Base-by-base conservation (phyloP, 2,888 invertebrate species). In the Calliphora vomitoria region DNA sequence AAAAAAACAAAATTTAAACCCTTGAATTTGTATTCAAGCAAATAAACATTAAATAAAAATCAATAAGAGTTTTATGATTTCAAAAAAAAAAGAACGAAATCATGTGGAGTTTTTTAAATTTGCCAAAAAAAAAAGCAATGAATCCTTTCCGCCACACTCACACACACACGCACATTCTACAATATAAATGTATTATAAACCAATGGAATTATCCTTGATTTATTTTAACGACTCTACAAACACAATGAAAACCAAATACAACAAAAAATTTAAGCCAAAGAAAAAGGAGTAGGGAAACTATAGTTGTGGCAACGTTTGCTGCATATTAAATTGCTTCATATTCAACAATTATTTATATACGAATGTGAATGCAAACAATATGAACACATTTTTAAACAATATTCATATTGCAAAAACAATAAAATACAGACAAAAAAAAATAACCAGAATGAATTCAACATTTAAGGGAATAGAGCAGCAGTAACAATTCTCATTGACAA, bases 171-270 rank as follows among this genome's bases (percentile, higher is more conserved):
- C 72, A 80, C 60, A 62, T 74, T 44, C 20, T 53, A 41, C 78
- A 15, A 87, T 62, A 71, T 44, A 78, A 79, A 41, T 75, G 82
- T 75, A 82, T 79, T 82, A 85, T 71, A 86, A 86, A 84, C 84
- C 87, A 85, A 85, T 85, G 85, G 85, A 82, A 87, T 87, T 87
- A 87, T 85, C 79, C 79, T 85, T 87, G 87, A 87, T 87, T 87
- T 87, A 87, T 87, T 82, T 86, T 85, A 87, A 87, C 87, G 85
- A 79, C 75, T 85, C 35, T 25, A 64, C 64, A 68, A 69, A 35
- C 69, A 79, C 72, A 76, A 72, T 82, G 53, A 69, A 69, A 44
- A 35, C 44, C 41, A 71, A 75, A 44, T 41, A 74, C 58, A 25
- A n/a, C 8, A 11, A 13, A 50, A 41, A 47, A 20, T 4, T 20